These are phyloP conservation scores for Diorhabda elongata DNA, from an alignment of 1,140 invertebrate genomes.

Conservation along the genomic window DNA sequence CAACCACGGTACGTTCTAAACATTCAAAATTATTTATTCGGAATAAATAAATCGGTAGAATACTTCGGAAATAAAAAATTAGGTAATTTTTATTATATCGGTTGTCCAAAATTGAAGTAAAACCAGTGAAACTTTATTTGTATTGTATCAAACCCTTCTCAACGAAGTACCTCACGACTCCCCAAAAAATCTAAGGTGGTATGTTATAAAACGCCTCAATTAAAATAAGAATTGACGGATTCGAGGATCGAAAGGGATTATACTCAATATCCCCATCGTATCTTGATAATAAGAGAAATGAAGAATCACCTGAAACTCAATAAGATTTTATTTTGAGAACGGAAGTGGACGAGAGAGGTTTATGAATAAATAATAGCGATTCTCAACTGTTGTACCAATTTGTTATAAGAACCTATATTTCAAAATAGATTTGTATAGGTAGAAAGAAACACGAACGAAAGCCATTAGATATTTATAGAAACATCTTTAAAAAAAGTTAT, in stretches of 20 bases:
- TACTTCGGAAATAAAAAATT: no score
- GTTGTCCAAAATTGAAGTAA: no score
- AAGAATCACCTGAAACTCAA: constrained; percentile 6
- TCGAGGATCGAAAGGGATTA: background rate
- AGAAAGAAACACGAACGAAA: constrained; percentile 6
- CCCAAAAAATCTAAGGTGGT: background rate
- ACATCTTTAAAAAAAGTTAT: background rate
- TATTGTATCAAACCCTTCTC: no score
- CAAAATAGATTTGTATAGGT: constrained; percentile 19
- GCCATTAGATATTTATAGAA: constrained; percentile 1
- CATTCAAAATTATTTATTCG: no score
- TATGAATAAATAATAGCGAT: constrained; percentile 12
- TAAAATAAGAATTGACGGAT: background rate
- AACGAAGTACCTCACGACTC: no score
- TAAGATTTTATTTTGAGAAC: constrained; percentile 17
- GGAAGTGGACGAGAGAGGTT: constrained; percentile 16
- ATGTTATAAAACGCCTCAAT: background rate
- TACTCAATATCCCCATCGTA: background rate
- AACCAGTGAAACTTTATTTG: no score
- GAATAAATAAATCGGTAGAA: no score
- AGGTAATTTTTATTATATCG: no score
- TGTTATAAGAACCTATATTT: constrained; percentile 18
- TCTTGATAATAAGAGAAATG: background rate
- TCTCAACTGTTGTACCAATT: constrained; percentile 9
- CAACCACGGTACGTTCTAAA: no score